A percentile compares a stretch with the other conserved stretches of the same genome.
phyloP scores from a whole-genome alignment of 2,797 vertebrate genomes.

The Amblyraja radiata region DNA sequence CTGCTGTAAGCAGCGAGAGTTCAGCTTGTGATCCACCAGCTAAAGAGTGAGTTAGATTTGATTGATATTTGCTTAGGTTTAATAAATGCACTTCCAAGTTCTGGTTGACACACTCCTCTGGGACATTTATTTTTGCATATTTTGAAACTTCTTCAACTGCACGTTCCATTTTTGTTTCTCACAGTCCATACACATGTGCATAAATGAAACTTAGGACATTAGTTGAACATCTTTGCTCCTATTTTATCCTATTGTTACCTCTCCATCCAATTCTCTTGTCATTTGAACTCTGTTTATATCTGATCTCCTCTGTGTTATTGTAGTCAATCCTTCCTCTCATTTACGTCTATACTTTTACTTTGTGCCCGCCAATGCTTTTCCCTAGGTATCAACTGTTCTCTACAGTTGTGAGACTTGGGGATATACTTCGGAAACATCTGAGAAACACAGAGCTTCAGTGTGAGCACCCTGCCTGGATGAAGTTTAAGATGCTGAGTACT shows the following conservation, averaged over 20 bases:
- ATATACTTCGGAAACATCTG: too few species aligned
- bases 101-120: background rate
- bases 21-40: background rate
- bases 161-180: background rate
- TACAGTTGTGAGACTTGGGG: too few species aligned
- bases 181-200: background rate
- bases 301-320: background rate
- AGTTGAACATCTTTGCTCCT: background rate
- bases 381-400: background rate
- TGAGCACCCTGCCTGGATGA: too few species aligned
- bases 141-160: background rate
- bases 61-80: background rate
- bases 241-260: background rate
- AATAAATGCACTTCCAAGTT: background rate
- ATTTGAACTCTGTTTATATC: background rate
- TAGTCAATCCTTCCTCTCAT: background rate
- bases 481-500: too few species aligned
- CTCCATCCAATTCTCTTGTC: background rate
- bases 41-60: background rate
- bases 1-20: background rate
- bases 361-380: background rate
- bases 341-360: background rate
- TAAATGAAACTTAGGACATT: background rate
- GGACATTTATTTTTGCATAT: background rate
- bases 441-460: too few species aligned